Percentiles rank a stretch among this genome's conserved stretches.
phyloP scores from a whole-genome alignment of 2,113 vertebrate species.

The Catharus fuscescens region DNA sequence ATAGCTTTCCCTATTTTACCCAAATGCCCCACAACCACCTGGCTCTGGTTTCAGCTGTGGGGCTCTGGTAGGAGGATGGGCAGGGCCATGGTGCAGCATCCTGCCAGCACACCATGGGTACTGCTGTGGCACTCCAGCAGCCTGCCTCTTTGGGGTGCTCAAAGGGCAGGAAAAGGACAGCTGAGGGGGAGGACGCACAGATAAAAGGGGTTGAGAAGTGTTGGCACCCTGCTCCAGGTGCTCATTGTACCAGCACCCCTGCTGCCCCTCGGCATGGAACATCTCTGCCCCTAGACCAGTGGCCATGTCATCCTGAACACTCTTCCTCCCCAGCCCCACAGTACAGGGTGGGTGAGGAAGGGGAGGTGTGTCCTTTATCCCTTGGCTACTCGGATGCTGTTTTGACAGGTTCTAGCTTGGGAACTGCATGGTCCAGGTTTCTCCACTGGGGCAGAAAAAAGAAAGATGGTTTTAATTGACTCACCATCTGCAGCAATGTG shows the following conservation, averaged over 20 bases:
- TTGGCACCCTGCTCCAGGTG: not conserved
- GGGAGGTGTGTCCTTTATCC: not conserved
- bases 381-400: accelerated
- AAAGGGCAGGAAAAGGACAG: not conserved
- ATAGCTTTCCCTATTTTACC: not conserved
- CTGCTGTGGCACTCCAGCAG: accelerated
- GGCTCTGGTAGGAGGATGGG: not conserved
- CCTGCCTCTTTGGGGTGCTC: not conserved
- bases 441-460: not conserved
- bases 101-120: too few relatives aligned
- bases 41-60: not conserved
- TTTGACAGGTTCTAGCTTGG: not conserved
- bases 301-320: not conserved
- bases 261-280: not conserved
- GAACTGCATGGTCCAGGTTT: not conserved
- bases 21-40: accelerated
- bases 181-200: too few relatives aligned
- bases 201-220: not conserved
- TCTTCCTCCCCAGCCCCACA: not conserved
- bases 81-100: not conserved
- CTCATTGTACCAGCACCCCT: not conserved
- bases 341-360: not conserved
- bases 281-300: not conserved
- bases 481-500: not conserved
- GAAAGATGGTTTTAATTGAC: constrained; percentile 4